phyloP scores from a whole-genome alignment of 2,888 invertebrate genomes.

The Eudemis profundana region DNA sequence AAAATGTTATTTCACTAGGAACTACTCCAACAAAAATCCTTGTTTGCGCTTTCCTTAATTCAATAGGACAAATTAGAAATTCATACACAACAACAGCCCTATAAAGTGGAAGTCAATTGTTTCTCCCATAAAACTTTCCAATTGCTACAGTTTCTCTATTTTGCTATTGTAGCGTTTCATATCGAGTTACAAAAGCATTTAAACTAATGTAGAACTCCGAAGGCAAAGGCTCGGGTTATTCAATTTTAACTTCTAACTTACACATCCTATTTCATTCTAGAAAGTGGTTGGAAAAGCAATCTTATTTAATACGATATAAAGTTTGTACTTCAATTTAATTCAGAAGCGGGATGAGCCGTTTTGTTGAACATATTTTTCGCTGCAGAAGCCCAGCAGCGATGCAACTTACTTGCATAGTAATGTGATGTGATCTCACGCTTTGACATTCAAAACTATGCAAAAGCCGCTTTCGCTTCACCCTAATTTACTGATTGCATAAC shows the following conservation, averaged over 20 bases:
- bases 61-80: background rate
- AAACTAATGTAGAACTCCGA: slow-evolving; percentile 24
- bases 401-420: too few species aligned
- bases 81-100: background rate
- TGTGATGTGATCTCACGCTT: too few species aligned
- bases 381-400: background rate
- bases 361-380: background rate
- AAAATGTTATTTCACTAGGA: too few species aligned
- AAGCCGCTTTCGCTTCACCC: too few species aligned
- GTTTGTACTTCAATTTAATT: background rate
- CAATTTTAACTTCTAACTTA: slow-evolving; percentile 18
- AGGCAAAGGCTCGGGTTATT: slow-evolving; percentile 8
- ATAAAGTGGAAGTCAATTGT: slow-evolving; percentile 13
- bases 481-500: too few species aligned
- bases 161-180: slow-evolving; percentile 15
- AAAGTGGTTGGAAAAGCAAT: background rate
- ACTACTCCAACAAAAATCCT: too few species aligned
- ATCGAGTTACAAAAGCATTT: slow-evolving; percentile 32
- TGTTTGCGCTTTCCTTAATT: too few species aligned
- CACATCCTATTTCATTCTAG: background rate
- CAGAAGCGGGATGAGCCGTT: background rate
- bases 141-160: slow-evolving; percentile 26
- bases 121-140: slow-evolving; percentile 11
- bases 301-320: background rate
- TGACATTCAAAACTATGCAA: too few species aligned